These are phyloP conservation scores for Alcis repandata DNA, from an alignment of 2,888 invertebrate species.

Conservation along the genomic window DNA sequence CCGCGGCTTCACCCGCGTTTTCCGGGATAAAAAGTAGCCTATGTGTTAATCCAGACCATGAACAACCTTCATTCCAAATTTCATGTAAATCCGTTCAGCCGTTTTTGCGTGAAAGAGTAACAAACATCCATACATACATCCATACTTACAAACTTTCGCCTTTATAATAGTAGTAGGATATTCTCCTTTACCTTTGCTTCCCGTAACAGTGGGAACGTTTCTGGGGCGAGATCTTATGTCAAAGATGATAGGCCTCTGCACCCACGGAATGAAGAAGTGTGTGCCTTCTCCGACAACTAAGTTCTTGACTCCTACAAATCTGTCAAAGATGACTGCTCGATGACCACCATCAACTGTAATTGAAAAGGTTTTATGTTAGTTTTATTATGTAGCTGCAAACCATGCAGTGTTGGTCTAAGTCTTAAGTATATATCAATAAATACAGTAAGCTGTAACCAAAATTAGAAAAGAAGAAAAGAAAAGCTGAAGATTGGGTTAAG, in stretches of 20 bases:
- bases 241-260: slow-evolving; percentile 99
- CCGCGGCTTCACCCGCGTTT: too few relatives aligned
- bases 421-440: too few relatives aligned
- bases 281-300: slow-evolving; percentile 98
- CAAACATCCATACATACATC: too few relatives aligned
- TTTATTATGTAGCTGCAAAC: neutral
- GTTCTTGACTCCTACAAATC: slow-evolving; percentile 97
- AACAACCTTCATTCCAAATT: too few relatives aligned
- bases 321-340: slow-evolving; percentile 99
- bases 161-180: neutral
- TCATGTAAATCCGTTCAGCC: too few relatives aligned
- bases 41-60: too few relatives aligned
- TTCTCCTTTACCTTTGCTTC: slow-evolving; percentile 93
- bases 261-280: slow-evolving; percentile 99
- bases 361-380: slow-evolving; percentile 9
- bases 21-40: too few relatives aligned
- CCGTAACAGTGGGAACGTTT: slow-evolving; percentile 98
- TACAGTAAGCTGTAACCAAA: too few relatives aligned
- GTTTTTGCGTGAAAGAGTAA: neutral
- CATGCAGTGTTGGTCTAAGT: too few relatives aligned
- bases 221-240: slow-evolving; percentile 98
- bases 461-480: too few relatives aligned
- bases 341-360: slow-evolving; percentile 98
- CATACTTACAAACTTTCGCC: too few relatives aligned
- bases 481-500: too few relatives aligned